Conservation (phyloP, 2,797 vertebrate genomes). For the Anas bernieri region DNA sequence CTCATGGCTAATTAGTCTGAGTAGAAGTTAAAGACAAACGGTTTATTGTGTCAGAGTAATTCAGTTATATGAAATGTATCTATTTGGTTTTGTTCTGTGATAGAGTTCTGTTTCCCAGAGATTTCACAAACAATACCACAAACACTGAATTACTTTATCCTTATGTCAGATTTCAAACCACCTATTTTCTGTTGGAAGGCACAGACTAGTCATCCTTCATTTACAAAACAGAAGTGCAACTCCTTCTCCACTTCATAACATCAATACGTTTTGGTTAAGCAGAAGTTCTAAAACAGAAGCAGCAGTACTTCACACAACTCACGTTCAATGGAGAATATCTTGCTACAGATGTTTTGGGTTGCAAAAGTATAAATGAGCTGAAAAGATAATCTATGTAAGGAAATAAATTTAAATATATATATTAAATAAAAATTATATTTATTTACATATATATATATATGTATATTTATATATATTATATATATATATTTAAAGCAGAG, state of each 20-base stretch:
- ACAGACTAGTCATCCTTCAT: neutral
- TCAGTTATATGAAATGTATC: neutral
- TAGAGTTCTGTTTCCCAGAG: neutral
- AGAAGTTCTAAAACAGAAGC: neutral
- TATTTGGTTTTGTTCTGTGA: neutral
- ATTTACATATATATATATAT: no score
- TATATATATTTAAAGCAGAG: neutral
- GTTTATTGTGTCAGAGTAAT: neutral
- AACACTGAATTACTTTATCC: neutral
- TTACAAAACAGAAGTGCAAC: neutral
- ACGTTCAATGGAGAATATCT: neutral
- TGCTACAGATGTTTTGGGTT: neutral
- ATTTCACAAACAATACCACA: neutral
- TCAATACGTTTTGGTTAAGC: neutral
- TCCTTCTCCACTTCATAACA: neutral
- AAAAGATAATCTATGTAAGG: neutral
- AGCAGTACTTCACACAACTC: neutral
- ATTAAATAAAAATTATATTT: no score
- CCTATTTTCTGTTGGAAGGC: neutral
- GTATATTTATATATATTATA: neutral
- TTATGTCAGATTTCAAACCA: neutral
- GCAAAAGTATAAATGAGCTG: neutral
- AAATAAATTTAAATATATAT: neutral
- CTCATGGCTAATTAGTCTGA: neutral
- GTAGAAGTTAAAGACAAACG: no score